phyloP scores from a whole-genome alignment of 2,888 invertebrate species.

The Glyphotaelius pellucidus region DNA sequence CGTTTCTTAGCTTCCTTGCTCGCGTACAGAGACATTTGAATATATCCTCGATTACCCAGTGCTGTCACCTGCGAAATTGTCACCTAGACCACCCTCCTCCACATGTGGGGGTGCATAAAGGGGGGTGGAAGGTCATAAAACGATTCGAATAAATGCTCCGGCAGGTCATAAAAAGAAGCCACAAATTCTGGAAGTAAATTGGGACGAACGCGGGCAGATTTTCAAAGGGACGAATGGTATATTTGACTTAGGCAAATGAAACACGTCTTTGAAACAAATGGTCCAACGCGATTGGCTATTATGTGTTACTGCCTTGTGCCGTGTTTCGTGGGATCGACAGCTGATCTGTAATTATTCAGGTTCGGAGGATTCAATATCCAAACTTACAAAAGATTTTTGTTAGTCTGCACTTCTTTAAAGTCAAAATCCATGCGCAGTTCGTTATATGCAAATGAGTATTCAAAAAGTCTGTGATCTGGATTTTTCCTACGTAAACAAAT shows the following conservation, averaged over 20 bases:
- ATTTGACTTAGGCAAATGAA: conserved; percentile 21
- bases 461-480: neutral
- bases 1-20: neutral
- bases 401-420: no score
- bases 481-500: no score
- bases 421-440: neutral
- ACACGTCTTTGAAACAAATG: conserved; percentile 5
- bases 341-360: no score
- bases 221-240: neutral
- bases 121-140: conserved; percentile 12
- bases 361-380: no score
- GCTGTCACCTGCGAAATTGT: conserved; percentile 41
- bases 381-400: no score
- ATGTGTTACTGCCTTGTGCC: neutral
- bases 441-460: neutral
- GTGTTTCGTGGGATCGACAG: no score
- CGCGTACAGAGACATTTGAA: neutral
- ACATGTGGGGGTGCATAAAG: neutral
- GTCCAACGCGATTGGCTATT: conserved; percentile 5
- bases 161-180: conserved; percentile 4
- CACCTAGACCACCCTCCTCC: conserved; percentile 15
- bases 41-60: conserved; percentile 15
- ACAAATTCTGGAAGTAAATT: conserved; percentile 35
- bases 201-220: conserved; percentile 38
- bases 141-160: conserved; percentile 38